These are phyloP conservation scores for Candoia aspera DNA, from an alignment of 2,113 vertebrate genomes.

Conservation along the genomic window DNA sequence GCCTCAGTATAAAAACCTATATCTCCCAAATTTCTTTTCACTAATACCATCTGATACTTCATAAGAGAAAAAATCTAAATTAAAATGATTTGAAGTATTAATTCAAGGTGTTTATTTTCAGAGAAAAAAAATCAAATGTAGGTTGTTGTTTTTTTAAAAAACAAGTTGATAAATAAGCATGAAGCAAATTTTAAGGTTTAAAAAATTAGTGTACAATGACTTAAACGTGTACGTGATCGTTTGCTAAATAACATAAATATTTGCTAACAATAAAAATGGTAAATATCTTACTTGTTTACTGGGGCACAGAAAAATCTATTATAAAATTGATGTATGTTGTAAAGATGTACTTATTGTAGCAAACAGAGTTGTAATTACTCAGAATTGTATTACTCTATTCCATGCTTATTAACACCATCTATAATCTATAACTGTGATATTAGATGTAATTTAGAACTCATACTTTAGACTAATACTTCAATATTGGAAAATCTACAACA, in stretches of 20 bases:
- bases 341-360: constrained; percentile 49
- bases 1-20: constrained; percentile 67
- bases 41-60: constrained; percentile 51
- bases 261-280: constrained; percentile 30
- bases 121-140: constrained; percentile 46
- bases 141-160: not conserved
- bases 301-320: constrained; percentile 46
- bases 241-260: not conserved
- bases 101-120: constrained; percentile 32
- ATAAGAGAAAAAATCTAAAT: constrained; percentile 41
- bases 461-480: constrained; percentile 34
- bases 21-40: constrained; percentile 67
- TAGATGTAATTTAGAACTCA: constrained; percentile 15
- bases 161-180: not conserved
- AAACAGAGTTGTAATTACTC: constrained; percentile 50
- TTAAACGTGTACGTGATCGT: not conserved
- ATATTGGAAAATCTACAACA: constrained; percentile 36
- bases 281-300: constrained; percentile 36
- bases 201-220: not conserved
- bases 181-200: not conserved
- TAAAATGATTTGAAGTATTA: constrained; percentile 29
- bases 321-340: constrained; percentile 31
- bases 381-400: constrained; percentile 53
- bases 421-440: constrained; percentile 1
- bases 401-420: constrained; percentile 28